Conservation (phyloP, 2,113 vertebrate genomes). For the Nibea albiflora region DNA sequence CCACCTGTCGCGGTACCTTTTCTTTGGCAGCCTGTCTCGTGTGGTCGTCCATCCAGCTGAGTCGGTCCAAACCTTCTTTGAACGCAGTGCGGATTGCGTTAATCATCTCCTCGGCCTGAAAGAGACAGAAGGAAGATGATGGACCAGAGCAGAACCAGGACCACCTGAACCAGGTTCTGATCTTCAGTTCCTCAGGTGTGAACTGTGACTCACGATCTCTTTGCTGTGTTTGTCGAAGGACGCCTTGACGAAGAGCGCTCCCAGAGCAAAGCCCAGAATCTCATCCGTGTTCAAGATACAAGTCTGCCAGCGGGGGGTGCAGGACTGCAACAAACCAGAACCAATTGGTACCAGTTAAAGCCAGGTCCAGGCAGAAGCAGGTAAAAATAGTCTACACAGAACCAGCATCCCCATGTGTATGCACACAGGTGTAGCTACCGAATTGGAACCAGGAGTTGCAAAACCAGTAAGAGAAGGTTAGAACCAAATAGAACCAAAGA, state of each 20-base stretch:
- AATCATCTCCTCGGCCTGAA: conserved; percentile 96
- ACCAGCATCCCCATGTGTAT: not conserved
- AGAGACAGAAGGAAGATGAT: conserved; percentile 27
- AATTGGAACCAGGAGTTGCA: not conserved
- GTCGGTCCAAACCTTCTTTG: conserved; percentile 87
- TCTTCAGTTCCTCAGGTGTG: not conserved
- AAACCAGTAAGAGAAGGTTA: not conserved
- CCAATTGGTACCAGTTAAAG: not conserved
- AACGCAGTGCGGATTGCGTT: conserved; percentile 92
- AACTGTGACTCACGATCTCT: conserved; percentile 83
- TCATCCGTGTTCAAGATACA: conserved; percentile 97
- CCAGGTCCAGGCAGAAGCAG: not conserved
- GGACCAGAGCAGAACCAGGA: not conserved
- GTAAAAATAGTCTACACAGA: not conserved
- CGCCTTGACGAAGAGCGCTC: conserved; percentile 96
- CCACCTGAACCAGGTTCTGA: not conserved
- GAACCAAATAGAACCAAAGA: not conserved
- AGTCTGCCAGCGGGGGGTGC: conserved; percentile 96
- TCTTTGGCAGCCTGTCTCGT: conserved; percentile 94
- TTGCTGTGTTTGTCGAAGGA: conserved; percentile 97
- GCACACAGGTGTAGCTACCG: no score
- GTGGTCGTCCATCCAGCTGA: conserved; percentile 95
- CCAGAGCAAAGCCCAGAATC: conserved; percentile 95
- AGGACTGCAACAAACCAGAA: conserved; percentile 85
- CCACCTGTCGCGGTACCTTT: conserved; percentile 85